A percentile compares a stretch with the other conserved stretches of the same genome.
These are phyloP conservation scores for Platycercus adscitus DNA, from an alignment of 2,113 vertebrate genomes.

Conservation along the genomic window DNA sequence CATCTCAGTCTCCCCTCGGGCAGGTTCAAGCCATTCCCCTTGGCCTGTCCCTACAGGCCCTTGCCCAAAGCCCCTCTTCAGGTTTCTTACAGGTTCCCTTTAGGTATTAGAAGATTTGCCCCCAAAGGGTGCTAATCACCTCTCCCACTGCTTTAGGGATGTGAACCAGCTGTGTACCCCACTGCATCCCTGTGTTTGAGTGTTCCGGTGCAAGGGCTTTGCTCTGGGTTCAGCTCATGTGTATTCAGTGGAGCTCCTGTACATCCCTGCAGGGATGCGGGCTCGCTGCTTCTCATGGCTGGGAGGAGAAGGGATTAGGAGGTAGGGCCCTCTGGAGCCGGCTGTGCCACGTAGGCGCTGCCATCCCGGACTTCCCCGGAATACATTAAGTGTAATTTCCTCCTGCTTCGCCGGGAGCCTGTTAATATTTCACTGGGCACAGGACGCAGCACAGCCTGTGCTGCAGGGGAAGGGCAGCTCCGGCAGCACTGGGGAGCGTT, in stretches of 20 bases:
- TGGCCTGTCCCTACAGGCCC: not conserved
- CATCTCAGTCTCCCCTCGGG: not conserved
- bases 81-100: not conserved
- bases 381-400: conserved; percentile 44
- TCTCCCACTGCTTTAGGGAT: not conserved
- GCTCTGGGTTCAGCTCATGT: not conserved
- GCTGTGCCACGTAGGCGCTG: not conserved
- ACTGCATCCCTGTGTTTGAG: fast-evolving
- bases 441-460: not conserved
- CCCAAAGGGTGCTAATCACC: not conserved
- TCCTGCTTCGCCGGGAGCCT: conserved; percentile 25
- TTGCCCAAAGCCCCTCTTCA: not conserved
- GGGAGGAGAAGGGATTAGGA: not conserved
- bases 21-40: not conserved
- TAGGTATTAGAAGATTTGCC: not conserved
- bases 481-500: not conserved
- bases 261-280: not conserved
- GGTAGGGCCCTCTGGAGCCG: not conserved
- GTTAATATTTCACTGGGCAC: conserved; percentile 58
- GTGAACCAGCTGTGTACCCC: not conserved
- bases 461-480: conserved; percentile 44
- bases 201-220: not conserved
- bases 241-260: not conserved
- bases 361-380: not conserved
- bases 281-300: not conserved